Percentiles rank a stretch among this genome's conserved stretches.
phyloP scores from a whole-genome alignment of 2,888 invertebrate genomes.

The Drosophila tripunctata region DNA sequence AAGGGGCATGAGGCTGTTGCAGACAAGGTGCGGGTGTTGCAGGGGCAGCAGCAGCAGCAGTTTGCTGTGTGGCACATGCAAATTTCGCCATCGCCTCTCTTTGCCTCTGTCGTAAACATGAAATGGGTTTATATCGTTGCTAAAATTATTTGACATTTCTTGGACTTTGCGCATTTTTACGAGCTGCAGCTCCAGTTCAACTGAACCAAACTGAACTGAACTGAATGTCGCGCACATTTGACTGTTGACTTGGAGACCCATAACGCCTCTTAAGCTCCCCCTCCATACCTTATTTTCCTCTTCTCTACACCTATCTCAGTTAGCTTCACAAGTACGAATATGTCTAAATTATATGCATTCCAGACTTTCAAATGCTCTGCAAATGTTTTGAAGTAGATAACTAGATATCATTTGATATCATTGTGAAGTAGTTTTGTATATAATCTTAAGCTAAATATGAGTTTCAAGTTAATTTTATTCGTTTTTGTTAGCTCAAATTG shows the following conservation, averaged over 20 bases:
- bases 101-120: conserved; percentile 75
- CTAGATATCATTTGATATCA: too few relatives aligned
- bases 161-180: conserved; percentile 80
- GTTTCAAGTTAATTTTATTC: too few relatives aligned
- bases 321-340: neutral
- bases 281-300: neutral
- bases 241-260: conserved; percentile 28
- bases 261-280: conserved; percentile 35
- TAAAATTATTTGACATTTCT: conserved; percentile 83
- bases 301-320: conserved; percentile 1
- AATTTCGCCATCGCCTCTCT: conserved; percentile 51
- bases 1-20: conserved; percentile 8
- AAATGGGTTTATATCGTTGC: conserved; percentile 82
- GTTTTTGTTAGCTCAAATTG: too few relatives aligned
- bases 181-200: conserved; percentile 51
- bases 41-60: too few relatives aligned
- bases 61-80: conserved; percentile 57
- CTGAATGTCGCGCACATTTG: conserved; percentile 40
- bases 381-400: neutral
- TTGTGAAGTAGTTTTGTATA: too few relatives aligned
- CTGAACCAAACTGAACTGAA: neutral
- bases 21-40: conserved; percentile 21
- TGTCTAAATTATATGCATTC: neutral
- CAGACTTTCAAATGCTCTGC: neutral
- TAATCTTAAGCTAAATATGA: too few relatives aligned